phyloP scores from a whole-genome alignment of 2,888 invertebrate genomes.

The Poecilus cupreus region DNA sequence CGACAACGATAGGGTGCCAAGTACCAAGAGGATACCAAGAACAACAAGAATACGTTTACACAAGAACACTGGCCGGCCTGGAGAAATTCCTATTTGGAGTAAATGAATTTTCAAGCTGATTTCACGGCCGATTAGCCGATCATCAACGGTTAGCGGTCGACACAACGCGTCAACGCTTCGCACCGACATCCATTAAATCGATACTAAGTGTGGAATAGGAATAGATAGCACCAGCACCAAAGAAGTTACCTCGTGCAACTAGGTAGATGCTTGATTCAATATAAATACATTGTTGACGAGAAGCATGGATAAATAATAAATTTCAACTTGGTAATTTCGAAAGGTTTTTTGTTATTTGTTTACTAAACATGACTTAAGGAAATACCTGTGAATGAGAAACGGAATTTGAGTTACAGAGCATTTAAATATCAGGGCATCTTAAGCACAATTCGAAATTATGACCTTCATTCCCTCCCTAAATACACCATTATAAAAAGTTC shows the following conservation, averaged over 20 bases:
- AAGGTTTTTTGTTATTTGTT: too few relatives aligned
- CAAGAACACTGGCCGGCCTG: conserved; percentile 30
- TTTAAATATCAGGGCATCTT: too few relatives aligned
- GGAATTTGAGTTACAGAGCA: too few relatives aligned
- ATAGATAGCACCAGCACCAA: neutral
- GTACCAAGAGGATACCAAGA: neutral
- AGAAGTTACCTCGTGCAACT: neutral
- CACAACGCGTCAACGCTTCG: neutral
- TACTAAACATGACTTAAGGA: too few relatives aligned
- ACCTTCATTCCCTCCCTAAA: too few relatives aligned
- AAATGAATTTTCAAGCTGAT: conserved; percentile 58
- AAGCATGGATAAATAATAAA: neutral
- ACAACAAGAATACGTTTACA: conserved; percentile 50
- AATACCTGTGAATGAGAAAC: too few relatives aligned
- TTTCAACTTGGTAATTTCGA: neutral
- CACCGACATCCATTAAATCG: conserved; percentile 31
- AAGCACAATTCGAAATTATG: too few relatives aligned
- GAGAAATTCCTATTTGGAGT: conserved; percentile 52
- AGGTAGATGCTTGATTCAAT: conserved; percentile 4
- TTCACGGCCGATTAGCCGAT: conserved; percentile 54
- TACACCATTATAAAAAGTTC: too few relatives aligned
- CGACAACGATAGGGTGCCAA: too few relatives aligned
- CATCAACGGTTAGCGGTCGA: conserved; percentile 41
- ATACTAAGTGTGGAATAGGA: conserved; percentile 25
- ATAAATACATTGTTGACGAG: neutral